phyloP scores from a whole-genome alignment of 1,140 invertebrate species.

The Hirudo medicinalis region DNA sequence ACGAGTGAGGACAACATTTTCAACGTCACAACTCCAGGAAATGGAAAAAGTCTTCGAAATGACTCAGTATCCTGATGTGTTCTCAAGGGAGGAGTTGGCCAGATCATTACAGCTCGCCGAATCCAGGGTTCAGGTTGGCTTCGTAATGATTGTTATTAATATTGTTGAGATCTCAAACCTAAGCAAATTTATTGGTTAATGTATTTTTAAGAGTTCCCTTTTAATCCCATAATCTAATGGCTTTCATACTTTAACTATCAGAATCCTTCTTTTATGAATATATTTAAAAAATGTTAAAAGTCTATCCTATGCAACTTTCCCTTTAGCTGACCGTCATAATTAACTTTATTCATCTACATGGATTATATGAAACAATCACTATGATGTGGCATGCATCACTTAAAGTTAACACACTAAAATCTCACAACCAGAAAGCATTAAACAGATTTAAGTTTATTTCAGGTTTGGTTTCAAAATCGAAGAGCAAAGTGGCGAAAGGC shows the following conservation, averaged over 20 bases:
- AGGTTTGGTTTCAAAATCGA: constrained; percentile 92
- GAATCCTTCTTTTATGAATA: neutral
- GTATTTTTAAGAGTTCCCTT: neutral
- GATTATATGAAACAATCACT: too few relatives aligned
- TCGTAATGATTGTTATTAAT: too few relatives aligned
- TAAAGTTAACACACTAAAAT: neutral
- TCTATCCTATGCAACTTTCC: too few relatives aligned
- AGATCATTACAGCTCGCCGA: constrained; percentile 76
- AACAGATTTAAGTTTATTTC: neutral
- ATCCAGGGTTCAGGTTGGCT: constrained; percentile 72
- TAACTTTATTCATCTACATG: neutral
- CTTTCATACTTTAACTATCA: too few relatives aligned
- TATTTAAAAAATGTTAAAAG: neutral
- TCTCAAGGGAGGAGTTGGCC: constrained; percentile 82
- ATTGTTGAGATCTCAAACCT: neutral
- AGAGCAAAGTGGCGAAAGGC: constrained; percentile 87
- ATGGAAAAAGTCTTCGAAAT: constrained; percentile 81
- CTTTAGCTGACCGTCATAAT: neutral
- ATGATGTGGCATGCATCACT: neutral
- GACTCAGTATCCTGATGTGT: constrained; percentile 90
- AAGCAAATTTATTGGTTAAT: neutral
- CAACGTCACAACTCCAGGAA: constrained; percentile 84
- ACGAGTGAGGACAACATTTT: constrained; percentile 84
- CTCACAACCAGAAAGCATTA: neutral
- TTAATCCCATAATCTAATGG: too few relatives aligned